Conservation (phyloP, 1,140 invertebrate species). For the Nomia melanderi region DNA sequence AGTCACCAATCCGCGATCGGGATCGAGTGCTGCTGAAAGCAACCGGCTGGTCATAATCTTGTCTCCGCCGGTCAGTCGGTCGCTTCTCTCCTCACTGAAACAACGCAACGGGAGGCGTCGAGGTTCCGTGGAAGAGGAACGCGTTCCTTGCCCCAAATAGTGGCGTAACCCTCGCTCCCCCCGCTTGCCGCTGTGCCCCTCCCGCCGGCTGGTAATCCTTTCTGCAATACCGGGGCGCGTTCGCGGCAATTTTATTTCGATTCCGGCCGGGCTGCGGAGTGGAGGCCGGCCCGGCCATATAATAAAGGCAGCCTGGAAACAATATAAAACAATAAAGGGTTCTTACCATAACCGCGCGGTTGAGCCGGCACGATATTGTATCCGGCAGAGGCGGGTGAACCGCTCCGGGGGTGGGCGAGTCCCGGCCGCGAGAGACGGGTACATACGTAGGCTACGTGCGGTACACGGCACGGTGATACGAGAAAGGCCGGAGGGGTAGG, state of each 20-base stretch:
- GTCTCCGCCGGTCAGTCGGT: no score
- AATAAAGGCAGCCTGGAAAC: constrained; percentile 67
- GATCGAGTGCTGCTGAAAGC: no score
- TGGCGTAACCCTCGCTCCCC: no score
- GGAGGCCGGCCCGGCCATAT: constrained; percentile 32
- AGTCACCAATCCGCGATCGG: no score
- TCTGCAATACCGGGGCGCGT: constrained; percentile 34
- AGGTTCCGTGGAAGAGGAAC: neutral
- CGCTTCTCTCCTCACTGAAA: no score
- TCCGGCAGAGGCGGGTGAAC: constrained; percentile 51
- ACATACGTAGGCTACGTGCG: neutral
- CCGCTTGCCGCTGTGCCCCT: no score
- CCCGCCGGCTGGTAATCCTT: constrained; percentile 23
- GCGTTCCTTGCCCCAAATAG: constrained; percentile 18
- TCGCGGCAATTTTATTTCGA: constrained; percentile 68
- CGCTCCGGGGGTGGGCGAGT: constrained; percentile 5
- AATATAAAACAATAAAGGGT: constrained; percentile 77
- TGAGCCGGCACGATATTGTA: constrained; percentile 68
- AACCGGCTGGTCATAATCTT: no score
- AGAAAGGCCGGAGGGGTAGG: constrained; percentile 37
- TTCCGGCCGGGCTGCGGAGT: constrained; percentile 36
- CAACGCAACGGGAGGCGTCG: no score
- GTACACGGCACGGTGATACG: constrained; percentile 31
- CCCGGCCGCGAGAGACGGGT: constrained; percentile 8
- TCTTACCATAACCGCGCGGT: constrained; percentile 70